Conservation (phyloP, 2,797 vertebrate genomes). For the Myotis myotis region DNA sequence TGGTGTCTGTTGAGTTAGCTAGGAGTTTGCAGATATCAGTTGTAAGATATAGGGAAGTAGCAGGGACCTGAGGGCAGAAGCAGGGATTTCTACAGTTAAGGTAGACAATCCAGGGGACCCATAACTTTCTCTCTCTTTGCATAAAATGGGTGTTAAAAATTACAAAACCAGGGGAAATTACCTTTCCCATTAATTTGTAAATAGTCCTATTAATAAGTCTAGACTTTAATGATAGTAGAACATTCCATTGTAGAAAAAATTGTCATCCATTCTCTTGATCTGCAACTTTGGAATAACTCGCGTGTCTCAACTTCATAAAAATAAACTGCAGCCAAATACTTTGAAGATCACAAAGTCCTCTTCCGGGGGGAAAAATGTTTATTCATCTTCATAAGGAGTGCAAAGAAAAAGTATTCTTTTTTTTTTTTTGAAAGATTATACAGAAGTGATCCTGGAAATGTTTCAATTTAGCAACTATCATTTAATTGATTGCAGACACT, state of each 20-base stretch:
- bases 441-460: conserved; percentile 27
- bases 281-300: not conserved
- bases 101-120: not conserved
- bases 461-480: conserved; percentile 59
- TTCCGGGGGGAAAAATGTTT: not conserved
- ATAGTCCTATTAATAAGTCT: not conserved
- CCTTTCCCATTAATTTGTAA: conserved; percentile 9
- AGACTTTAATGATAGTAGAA: not conserved
- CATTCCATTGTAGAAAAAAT: not conserved
- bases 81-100: not conserved
- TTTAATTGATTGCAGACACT: conserved; percentile 65
- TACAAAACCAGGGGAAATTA: not conserved
- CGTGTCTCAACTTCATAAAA: conserved; percentile 20
- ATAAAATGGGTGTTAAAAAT: not conserved
- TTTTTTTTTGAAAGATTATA: not conserved
- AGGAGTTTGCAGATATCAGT: not conserved
- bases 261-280: not conserved
- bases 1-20: not conserved
- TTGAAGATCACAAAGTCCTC: conserved; percentile 56
- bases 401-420: not conserved
- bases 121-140: not conserved
- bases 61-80: not conserved
- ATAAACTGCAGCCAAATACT: conserved; percentile 24
- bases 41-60: not conserved
- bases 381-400: conserved; percentile 10